Evolutionary conservation across 1,140 invertebrate species (phyloP), one percentile per base, ranked within the genome.

Genomic region (Coptotermes formosanus): DNA sequence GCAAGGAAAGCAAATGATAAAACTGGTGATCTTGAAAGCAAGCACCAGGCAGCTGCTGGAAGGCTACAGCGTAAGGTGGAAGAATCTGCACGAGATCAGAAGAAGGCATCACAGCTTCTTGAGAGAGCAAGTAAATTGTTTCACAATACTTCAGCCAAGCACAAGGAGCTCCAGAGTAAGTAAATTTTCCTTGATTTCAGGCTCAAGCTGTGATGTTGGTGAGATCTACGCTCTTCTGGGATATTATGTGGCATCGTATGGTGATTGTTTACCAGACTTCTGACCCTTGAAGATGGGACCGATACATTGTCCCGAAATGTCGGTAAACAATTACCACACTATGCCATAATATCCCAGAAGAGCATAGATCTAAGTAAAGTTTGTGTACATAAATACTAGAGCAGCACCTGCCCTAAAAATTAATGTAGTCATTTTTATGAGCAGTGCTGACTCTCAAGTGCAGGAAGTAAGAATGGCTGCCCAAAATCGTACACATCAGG

Each of bases 41-140:
- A 93, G 32, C 96, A 96, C 88, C 90, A 92, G n/a, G 89, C 91
- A 83, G 94, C 95, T 21, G 91, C 93, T 55, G 90, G 92, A 38
- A 91, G 91, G 21, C 89, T 97, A 30, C 92, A 93, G 32, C 89
- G 92, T 30, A 94, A 95, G 87, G 93, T 94, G 9, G 91, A 92
- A 86, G 92, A 93, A 83, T 95, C 95, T 52, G 93, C 93, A 83
- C 92, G 91, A 7, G 94, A 96, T 1, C 94, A 96, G 87, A 93
- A 94, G 85, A 92, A 95, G 87, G 96, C 97, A 12, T 94, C 96
- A 88, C 90, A 92, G 48, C 90, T 98, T 38, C 92, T 96, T 45
- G 93, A 95, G 87, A 91, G 94, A 87, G 96, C 97, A 6, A 95
- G 94, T 82, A 94, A 94, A 87, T 90, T 98, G 1, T 96, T 96